Evolutionary conservation across 2,113 vertebrate genomes (phyloP), one percentile per base, ranked within the genome.

Genomic region (Microcebus murinus): DNA sequence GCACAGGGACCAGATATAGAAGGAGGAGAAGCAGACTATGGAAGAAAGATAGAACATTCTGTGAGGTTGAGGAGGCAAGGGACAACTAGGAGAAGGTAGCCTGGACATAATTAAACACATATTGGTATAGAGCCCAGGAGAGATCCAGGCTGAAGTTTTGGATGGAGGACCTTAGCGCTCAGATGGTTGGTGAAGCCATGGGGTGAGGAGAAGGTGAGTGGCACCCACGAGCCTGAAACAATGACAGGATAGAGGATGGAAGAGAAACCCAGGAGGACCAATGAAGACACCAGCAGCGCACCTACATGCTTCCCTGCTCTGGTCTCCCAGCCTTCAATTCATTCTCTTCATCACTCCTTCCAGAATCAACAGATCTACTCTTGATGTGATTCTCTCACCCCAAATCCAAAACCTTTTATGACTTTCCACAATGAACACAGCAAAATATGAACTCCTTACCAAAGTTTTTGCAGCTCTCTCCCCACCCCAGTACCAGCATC

Each of bases 101-200:
- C 31, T n/a, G 36, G 61, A 83, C 45, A 21, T n/a, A 42, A n/a
- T 39, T 52, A 68, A 95, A 68, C 42, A 67, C 21, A 59, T 7
- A 13, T 10, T 17, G 39, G 59, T 55, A 25, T 15, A 12, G 17
- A 42, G 65, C 17, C 25, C 4, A 80, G 39, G 50, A 20, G 68
- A 57, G 77, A 84, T 6, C 61, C 17, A 27, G 36, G 65, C 42
- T 45, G 31, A n/a, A 10, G 27, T 4, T 80, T 21, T 13, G 23
- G 27, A 18, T 20, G 8, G 70, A 90, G 57, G 20, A 77, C 39
- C n/a, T 27, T 10, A 45, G 27, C 14, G 3, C 12, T 12, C 18
- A 10, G 14, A 52, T 7, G 29, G 52, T 15, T 1, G 13, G 8
- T 36, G 45, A 3, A 23, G 50, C 1, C 2, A 2, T 0, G 39